A percentile compares a stretch with the other conserved stretches of the same genome.
phyloP scores from a whole-genome alignment of 1,140 invertebrate genomes.

The Aphelenchoides besseyi region DNA sequence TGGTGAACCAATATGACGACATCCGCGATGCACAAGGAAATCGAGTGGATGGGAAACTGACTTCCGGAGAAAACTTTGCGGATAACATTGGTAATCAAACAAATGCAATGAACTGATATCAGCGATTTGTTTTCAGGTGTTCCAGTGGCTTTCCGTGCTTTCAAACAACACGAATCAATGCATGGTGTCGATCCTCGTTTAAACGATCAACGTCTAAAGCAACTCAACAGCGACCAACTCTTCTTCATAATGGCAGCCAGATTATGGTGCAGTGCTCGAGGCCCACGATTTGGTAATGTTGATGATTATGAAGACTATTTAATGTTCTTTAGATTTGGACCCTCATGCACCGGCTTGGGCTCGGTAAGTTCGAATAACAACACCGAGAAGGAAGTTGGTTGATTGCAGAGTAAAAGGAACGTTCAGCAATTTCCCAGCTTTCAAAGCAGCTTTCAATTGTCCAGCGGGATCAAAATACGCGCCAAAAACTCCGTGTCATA shows the following conservation, averaged over 20 bases:
- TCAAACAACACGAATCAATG: neutral
- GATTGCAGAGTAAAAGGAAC: too few species aligned
- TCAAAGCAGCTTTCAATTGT: too few species aligned
- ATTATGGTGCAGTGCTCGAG: neutral
- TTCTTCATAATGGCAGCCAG: neutral
- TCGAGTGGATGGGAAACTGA: neutral
- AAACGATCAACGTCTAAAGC: neutral
- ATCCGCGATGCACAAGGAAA: neutral
- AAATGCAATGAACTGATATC: neutral
- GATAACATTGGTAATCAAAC: neutral
- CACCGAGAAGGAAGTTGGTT: too few species aligned
- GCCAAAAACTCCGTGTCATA: too few species aligned
- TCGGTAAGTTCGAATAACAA: too few species aligned
- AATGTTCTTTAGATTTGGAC: too few species aligned
- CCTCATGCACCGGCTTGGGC: too few species aligned
- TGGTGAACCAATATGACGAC: neutral
- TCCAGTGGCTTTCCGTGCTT: neutral
- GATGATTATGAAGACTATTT: too few species aligned
- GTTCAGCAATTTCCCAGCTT: too few species aligned
- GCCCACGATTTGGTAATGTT: too few species aligned
- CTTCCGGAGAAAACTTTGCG: neutral
- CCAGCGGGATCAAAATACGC: too few species aligned
- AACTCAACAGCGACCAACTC: neutral
- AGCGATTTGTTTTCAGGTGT: neutral
- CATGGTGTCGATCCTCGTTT: neutral